Evolutionary conservation across 2,888 invertebrate species (phyloP), one percentile per base, ranked within the genome.

Genomic region (Epistrophella euchroma): DNA sequence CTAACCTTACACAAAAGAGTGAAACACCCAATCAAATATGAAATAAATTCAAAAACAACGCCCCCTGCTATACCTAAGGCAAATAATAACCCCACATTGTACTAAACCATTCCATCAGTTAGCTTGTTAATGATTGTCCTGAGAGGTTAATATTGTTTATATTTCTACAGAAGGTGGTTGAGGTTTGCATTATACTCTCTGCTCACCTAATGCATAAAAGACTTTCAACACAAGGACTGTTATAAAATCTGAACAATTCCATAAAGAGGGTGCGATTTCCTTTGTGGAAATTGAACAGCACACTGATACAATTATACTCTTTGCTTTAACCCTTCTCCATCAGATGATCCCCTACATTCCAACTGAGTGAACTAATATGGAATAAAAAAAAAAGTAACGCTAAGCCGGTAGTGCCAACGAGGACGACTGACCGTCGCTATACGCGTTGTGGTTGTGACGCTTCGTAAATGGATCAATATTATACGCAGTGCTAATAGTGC

Each of bases 231-330:
- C 72, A 73, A 68, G 71, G 66, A 80, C 72, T 75, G 80, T 64
- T 71, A 84, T 75, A 80, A 84, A 75, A 85, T 80, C 75, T 76
- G 28, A 85, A 55, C 75, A 76, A 85, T 85, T 79, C 66, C 79
- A 72, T 66, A 79, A 71, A 76, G 68, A 72, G 80, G 60, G 84
- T 72, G 84, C 52, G 66, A 66, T 80, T 80, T 80, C 60, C 66
- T 85, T 76, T 85, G 80, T 56, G 66, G 75, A 40, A 58, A 66
- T 71, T 72, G 68, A 71, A 80, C 66, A 80, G 9, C 2, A 85
- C 75, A 72, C 50, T 66, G 32, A 58, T 66, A 80, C 64, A 56
- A 74, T 47, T 35, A 32, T 32, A 32, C 2, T 32, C 1, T 9
- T 19, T 47, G 3, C 19, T 32, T 28, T 32, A 32, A 66, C 83